phyloP scores from a whole-genome alignment of 2,888 invertebrate species.

The Catonia carolina region DNA sequence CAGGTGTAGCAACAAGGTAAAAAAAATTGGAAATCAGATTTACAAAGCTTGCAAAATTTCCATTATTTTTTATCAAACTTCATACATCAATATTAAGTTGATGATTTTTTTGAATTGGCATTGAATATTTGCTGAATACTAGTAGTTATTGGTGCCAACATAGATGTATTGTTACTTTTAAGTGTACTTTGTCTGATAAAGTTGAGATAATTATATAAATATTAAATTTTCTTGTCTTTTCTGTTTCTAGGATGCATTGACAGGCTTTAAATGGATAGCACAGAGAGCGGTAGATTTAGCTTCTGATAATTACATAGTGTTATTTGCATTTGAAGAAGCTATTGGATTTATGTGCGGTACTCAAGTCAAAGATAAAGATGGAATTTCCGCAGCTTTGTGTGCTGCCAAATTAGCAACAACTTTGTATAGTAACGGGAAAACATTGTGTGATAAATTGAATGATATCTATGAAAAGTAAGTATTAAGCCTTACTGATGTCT shows the following conservation, averaged over 20 bases:
- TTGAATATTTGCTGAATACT: too few species aligned
- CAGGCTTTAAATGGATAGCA: conserved; percentile 99
- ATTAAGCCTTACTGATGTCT: background rate
- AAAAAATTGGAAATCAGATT: too few species aligned
- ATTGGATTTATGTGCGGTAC: conserved; percentile 96
- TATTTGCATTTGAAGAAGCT: conserved; percentile 97
- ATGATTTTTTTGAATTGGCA: too few species aligned
- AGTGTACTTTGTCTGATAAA: too few species aligned
- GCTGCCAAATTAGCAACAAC: conserved; percentile 68
- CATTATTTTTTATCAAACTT: too few species aligned
- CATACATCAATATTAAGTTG: too few species aligned
- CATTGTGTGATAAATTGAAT: conserved; percentile 57
- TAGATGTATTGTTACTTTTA: too few species aligned
- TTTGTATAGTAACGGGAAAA: conserved; percentile 53
- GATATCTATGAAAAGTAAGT: conserved; percentile 64
- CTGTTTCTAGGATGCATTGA: conserved; percentile 70
- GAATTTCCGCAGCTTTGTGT: conserved; percentile 80
- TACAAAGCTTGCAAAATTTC: too few species aligned
- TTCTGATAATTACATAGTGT: conserved; percentile 62
- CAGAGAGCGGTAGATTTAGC: conserved; percentile 71
- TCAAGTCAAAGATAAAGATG: conserved; percentile 91
- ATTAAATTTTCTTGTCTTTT: too few species aligned
- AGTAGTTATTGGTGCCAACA: too few species aligned
- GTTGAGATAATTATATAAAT: too few species aligned
- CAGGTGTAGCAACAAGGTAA: too few species aligned